Percentiles rank a stretch among this genome's conserved stretches.
These are phyloP conservation scores for Valencia hispanica DNA, from an alignment of 2,797 vertebrate species.

Conservation along the genomic window DNA sequence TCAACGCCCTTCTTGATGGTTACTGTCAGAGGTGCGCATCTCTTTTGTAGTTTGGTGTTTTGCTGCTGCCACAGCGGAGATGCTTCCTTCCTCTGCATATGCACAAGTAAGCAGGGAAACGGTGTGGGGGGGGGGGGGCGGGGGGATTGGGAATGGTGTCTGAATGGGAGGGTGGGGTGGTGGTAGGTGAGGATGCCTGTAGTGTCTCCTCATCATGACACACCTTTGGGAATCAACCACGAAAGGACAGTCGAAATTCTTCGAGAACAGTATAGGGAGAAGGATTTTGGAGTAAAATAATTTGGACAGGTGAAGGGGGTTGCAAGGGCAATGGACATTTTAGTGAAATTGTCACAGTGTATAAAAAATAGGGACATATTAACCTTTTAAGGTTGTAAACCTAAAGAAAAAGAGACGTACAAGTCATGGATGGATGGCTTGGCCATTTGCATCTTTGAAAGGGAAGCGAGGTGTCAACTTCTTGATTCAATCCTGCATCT, in stretches of 20 bases:
- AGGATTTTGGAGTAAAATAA: constrained; percentile 43
- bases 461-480: constrained; percentile 69
- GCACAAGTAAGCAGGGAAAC: constrained; percentile 76
- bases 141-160: constrained; percentile 31
- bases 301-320: constrained; percentile 38
- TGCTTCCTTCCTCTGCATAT: constrained; percentile 84
- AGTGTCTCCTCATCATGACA: constrained; percentile 71
- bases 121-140: constrained; percentile 45
- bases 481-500: constrained; percentile 39
- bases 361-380: constrained; percentile 20
- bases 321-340: constrained; percentile 43
- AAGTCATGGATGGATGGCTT: constrained; percentile 1
- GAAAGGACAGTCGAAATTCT: constrained; percentile 64
- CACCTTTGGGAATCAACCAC: constrained; percentile 74
- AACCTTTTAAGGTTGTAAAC: constrained; percentile 28
- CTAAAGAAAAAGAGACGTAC: constrained; percentile 15
- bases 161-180: constrained; percentile 22
- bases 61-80: constrained; percentile 73
- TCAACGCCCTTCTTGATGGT: constrained; percentile 85
- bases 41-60: constrained; percentile 82
- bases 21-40: constrained; percentile 83
- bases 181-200: constrained; percentile 49
- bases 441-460: constrained; percentile 35
- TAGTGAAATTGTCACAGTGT: constrained; percentile 51
- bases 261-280: constrained; percentile 42